Percentiles rank a stretch among this genome's conserved stretches.
Conservation (phyloP, 2,888 invertebrate species). For the Dysmachus trigonus region DNA sequence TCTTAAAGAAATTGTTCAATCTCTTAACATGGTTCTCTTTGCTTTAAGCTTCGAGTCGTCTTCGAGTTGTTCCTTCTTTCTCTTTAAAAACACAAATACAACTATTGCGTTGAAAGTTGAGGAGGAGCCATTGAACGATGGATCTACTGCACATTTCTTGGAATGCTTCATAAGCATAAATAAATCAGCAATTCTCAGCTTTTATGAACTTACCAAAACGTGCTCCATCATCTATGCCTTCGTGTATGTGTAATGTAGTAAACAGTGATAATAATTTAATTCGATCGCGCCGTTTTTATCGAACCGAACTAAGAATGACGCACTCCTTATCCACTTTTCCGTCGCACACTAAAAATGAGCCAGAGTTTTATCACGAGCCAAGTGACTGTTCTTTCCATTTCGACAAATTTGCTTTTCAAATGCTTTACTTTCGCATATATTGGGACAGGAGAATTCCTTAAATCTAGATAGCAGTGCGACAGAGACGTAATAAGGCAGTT, state of each 20-base stretch:
- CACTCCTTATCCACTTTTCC: background rate
- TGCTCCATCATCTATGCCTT: background rate
- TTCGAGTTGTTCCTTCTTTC: background rate
- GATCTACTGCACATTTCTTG: background rate
- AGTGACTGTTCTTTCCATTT: background rate
- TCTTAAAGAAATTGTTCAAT: background rate
- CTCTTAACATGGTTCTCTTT: conserved; percentile 6
- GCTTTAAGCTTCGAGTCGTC: background rate
- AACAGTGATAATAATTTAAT: background rate
- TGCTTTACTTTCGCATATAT: conserved; percentile 23
- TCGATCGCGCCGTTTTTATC: background rate
- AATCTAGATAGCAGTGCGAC: background rate
- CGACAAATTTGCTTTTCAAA: conserved; percentile 45
- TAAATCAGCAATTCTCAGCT: background rate
- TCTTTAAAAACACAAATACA: background rate
- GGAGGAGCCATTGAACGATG: conserved; percentile 21
- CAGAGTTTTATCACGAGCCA: background rate
- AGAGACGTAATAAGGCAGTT: background rate
- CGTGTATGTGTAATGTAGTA: background rate
- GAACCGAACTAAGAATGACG: background rate
- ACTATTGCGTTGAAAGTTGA: background rate
- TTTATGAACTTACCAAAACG: conserved; percentile 10
- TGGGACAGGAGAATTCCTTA: background rate
- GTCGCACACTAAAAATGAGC: conserved; percentile 4
- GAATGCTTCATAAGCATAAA: background rate